These are phyloP conservation scores for Cremastinae sp. DNA, from an alignment of 2,888 invertebrate genomes.

Conservation along the genomic window DNA sequence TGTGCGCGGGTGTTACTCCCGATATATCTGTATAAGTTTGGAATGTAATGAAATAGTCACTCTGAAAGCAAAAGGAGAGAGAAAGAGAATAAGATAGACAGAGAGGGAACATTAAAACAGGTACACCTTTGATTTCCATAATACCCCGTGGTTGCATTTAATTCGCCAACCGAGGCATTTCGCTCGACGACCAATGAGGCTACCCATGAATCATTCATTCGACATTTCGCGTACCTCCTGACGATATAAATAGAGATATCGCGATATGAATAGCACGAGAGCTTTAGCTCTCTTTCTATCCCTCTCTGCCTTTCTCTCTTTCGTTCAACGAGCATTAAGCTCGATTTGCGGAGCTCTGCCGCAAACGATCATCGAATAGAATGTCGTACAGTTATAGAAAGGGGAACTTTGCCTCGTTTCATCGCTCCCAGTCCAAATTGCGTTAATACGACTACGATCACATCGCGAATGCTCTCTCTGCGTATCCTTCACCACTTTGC, in stretches of 20 bases:
- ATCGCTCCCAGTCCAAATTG: constrained; percentile 40
- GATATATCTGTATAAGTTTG: too few relatives aligned
- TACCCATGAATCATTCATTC: constrained; percentile 56
- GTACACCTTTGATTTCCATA: constrained; percentile 57
- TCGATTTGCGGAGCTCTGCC: constrained; percentile 46
- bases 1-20: constrained; percentile 19
- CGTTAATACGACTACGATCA: constrained; percentile 39
- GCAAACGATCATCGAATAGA: constrained; percentile 48
- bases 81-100: constrained; percentile 21
- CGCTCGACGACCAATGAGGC: constrained; percentile 42
- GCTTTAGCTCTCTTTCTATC: background rate
- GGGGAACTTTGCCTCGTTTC: constrained; percentile 32
- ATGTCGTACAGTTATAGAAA: constrained; percentile 29
- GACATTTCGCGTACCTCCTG: constrained; percentile 49
- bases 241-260: constrained; percentile 4
- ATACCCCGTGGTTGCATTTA: constrained; percentile 48
- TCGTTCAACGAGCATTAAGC: constrained; percentile 33
- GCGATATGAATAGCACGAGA: background rate
- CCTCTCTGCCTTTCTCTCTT: background rate
- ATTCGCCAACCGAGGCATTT: constrained; percentile 52
- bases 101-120: constrained; percentile 43
- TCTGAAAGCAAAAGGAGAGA: constrained; percentile 11
- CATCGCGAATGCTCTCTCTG: constrained; percentile 12
- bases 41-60: too few relatives aligned
- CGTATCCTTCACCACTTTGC: constrained; percentile 28